A percentile compares a stretch with the other conserved stretches of the same genome.
Evolutionary conservation across 2,113 vertebrate species (phyloP).

Genomic region (Gulo gulo): DNA sequence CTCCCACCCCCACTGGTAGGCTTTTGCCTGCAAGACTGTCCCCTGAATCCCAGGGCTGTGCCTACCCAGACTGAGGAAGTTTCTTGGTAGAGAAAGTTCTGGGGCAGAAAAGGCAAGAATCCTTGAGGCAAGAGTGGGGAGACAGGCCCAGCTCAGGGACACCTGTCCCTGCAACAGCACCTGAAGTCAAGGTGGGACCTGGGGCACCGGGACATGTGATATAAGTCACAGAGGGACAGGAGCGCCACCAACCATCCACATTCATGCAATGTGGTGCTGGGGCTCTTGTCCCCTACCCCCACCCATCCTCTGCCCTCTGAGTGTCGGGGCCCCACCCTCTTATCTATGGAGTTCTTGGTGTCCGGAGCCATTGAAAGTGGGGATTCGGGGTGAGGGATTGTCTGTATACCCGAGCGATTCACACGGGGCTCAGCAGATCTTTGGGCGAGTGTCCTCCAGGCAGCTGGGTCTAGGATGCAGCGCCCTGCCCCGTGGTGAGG

Average conservation of each 20-base stretch:
- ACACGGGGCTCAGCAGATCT: neutral
- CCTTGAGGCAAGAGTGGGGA: neutral
- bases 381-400: neutral
- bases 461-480: too few relatives aligned
- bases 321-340: neutral
- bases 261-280: neutral
- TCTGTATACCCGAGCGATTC: neutral
- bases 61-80: neutral
- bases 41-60: neutral
- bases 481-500: fast-evolving
- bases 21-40: neutral
- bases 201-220: neutral
- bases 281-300: neutral
- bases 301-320: neutral
- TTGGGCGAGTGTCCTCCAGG: neutral
- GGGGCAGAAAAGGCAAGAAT: neutral
- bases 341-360: neutral
- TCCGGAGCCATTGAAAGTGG: neutral
- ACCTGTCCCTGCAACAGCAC: neutral
- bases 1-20: neutral
- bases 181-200: neutral
- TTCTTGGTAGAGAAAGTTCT: neutral
- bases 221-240: neutral
- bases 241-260: neutral
- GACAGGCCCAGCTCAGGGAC: neutral